phyloP scores from a whole-genome alignment of 1,140 invertebrate species.

The Pollicipes pollicipes region DNA sequence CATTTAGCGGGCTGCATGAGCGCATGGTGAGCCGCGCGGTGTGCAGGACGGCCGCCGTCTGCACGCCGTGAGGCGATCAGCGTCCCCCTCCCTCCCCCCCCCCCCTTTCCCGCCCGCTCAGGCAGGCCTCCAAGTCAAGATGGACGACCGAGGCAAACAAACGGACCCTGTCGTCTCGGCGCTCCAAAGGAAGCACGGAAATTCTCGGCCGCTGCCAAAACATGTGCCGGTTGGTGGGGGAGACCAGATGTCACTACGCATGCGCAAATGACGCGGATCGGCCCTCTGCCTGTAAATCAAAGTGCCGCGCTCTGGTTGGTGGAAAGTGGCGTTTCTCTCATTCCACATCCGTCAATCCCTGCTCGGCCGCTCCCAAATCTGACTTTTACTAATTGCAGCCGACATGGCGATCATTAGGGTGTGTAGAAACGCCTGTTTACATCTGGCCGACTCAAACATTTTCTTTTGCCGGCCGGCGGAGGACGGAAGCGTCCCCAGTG shows the following conservation, averaged over 20 bases:
- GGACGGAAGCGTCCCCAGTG: not conserved
- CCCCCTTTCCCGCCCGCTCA: not conserved
- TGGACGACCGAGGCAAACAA: not conserved
- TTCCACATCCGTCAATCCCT: not conserved
- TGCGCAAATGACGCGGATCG: not conserved
- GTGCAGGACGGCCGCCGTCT: too few species aligned
- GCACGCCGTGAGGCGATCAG: too few species aligned
- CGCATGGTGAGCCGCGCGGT: not conserved
- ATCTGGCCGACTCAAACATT: constrained; percentile 1
- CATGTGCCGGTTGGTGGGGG: not conserved
- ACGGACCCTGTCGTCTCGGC: constrained; percentile 1
- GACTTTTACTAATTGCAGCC: not conserved
- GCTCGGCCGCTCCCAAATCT: not conserved
- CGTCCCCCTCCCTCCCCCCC: too few species aligned
- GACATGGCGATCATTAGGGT: not conserved
- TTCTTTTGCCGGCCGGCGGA: not conserved
- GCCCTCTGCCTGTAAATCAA: not conserved
- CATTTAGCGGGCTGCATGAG: not conserved
- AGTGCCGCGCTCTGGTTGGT: not conserved
- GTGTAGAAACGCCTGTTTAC: not conserved
- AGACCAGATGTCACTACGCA: not conserved
- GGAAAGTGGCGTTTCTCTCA: constrained; percentile 1
- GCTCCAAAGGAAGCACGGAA: not conserved
- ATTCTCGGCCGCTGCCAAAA: not conserved
- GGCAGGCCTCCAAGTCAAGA: not conserved